Evolutionary conservation across 2,888 invertebrate genomes (phyloP).

Genomic region (Pseudococcus viburni): DNA sequence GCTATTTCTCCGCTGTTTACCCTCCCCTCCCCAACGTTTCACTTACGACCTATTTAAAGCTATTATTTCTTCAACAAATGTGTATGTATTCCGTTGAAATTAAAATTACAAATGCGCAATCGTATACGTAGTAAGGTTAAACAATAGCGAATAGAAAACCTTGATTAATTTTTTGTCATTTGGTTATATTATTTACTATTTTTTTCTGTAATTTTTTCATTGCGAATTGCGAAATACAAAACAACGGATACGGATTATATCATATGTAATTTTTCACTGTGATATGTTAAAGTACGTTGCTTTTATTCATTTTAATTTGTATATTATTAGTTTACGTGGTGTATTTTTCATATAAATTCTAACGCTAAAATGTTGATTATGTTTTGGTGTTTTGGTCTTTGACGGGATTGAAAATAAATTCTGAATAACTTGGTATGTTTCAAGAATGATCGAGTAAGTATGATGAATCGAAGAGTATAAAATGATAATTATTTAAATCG

Average conservation of each 20-base stretch:
- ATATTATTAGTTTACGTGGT: conserved; percentile 46
- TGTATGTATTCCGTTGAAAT: conserved; percentile 17
- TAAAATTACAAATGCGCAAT: neutral
- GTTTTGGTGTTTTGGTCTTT: neutral
- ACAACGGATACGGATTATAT: conserved; percentile 38
- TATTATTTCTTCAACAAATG: neutral
- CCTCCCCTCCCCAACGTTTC: neutral
- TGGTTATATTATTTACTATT: neutral
- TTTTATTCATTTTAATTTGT: conserved; percentile 43
- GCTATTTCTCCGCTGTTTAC: neutral
- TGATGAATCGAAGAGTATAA: no score
- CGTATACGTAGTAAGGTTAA: conserved; percentile 3
- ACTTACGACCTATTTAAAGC: neutral
- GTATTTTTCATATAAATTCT: conserved; percentile 39
- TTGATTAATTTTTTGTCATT: conserved; percentile 15
- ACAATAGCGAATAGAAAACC: conserved; percentile 14
- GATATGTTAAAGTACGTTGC: conserved; percentile 42
- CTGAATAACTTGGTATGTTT: no score
- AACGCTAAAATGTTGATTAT: neutral
- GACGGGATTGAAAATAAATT: neutral
- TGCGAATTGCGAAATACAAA: conserved; percentile 1
- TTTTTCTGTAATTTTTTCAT: conserved; percentile 21
- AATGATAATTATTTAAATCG: no score
- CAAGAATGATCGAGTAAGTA: no score
- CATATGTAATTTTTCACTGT: conserved; percentile 48